Conservation (phyloP, 2,888 invertebrate species). For the Nomada ruficornis region DNA sequence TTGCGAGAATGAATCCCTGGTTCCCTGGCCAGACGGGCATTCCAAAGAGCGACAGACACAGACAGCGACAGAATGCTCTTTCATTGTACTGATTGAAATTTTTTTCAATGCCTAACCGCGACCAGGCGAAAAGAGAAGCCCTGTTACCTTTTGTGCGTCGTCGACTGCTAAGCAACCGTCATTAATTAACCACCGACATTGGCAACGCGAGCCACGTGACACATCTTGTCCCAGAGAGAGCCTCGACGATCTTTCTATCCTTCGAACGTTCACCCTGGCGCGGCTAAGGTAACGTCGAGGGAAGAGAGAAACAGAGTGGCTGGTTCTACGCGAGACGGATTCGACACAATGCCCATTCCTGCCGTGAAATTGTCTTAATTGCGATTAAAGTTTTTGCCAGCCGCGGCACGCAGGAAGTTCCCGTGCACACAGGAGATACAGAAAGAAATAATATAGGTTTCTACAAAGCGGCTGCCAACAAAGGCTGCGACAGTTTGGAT, state of each 20-base stretch:
- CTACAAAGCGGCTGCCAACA: conserved; percentile 34
- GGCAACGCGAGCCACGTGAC: conserved; percentile 31
- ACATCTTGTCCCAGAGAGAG: conserved; percentile 20
- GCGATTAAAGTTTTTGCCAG: conserved; percentile 72
- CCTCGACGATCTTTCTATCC: conserved; percentile 35
- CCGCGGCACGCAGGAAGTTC: conserved; percentile 57
- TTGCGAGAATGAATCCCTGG: conserved; percentile 40
- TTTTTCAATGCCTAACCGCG: conserved; percentile 31
- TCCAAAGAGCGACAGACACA: not conserved
- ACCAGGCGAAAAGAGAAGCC: conserved; percentile 15
- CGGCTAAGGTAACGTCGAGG: not conserved
- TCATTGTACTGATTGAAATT: conserved; percentile 50
- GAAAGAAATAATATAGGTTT: conserved; percentile 46
- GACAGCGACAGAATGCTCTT: conserved; percentile 31
- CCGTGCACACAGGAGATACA: conserved; percentile 31
- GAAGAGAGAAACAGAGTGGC: not conserved
- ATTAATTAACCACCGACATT: conserved; percentile 53
- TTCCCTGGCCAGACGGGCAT: conserved; percentile 9
- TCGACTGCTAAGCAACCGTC: conserved; percentile 51
- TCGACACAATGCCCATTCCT: conserved; percentile 77
- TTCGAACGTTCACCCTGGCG: conserved; percentile 53
- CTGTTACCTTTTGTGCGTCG: conserved; percentile 44
- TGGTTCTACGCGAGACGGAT: conserved; percentile 56
- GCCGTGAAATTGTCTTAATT: conserved; percentile 78
- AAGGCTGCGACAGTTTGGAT: conserved; percentile 40